A percentile compares a stretch with the other conserved stretches of the same genome.
Evolutionary conservation across 2,888 invertebrate species (phyloP).

Genomic region (Lepidocyrtoides sp.): DNA sequence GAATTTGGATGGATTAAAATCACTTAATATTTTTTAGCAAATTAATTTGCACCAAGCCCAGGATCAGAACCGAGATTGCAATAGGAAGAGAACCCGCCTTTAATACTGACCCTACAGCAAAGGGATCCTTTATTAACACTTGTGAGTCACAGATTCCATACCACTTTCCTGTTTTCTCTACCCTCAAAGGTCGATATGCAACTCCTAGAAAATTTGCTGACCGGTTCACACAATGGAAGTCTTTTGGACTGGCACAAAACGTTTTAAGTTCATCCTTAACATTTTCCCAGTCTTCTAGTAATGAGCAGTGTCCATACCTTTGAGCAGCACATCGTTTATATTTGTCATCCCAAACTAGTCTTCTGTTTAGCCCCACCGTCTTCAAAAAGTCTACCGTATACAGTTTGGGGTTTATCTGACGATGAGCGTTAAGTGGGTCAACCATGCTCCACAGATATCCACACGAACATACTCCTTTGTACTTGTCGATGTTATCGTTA

Average conservation of each 20-base stretch:
- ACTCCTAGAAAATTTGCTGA: background rate
- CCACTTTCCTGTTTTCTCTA: no score
- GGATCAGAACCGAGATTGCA: no score
- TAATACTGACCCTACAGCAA: no score
- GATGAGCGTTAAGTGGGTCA: background rate
- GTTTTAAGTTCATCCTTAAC: background rate
- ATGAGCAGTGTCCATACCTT: constrained; percentile 38
- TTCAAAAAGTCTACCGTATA: background rate
- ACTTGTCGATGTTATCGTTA: background rate
- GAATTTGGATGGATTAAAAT: no score
- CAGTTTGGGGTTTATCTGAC: background rate
- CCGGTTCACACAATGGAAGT: constrained; percentile 22
- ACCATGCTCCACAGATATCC: constrained; percentile 20
- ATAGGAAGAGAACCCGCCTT: no score
- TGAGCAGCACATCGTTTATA: background rate
- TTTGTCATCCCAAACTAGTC: background rate
- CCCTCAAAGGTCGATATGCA: background rate
- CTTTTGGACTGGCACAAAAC: background rate
- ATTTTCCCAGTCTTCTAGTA: constrained; percentile 9
- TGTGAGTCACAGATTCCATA: constrained; percentile 54
- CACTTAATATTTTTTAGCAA: no score
- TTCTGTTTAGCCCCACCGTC: constrained; percentile 9
- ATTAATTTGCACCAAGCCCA: no score
- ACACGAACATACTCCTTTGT: constrained; percentile 48
- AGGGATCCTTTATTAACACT: constrained; percentile 13